Evolutionary conservation across 2,113 vertebrate genomes (phyloP).

Genomic region (Zingel zingel): DNA sequence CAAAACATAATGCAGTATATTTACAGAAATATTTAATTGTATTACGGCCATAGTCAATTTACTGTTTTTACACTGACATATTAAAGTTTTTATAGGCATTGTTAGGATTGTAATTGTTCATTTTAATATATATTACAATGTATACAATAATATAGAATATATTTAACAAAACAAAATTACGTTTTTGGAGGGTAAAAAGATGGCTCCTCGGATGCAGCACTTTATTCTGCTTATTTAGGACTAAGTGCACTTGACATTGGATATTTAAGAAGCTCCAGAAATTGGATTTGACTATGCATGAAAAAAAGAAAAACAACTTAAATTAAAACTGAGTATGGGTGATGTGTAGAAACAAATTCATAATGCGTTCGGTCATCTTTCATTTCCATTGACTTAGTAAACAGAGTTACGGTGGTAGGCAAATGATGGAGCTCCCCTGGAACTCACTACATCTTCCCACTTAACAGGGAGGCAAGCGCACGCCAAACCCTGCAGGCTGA

Average conservation of each 20-base stretch:
- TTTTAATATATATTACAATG: neutral
- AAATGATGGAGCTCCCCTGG: conserved; percentile 75
- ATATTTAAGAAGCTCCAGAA: conserved; percentile 27
- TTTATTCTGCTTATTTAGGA: neutral
- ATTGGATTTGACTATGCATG: conserved; percentile 33
- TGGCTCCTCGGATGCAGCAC: neutral
- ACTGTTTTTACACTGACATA: neutral
- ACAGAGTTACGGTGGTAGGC: conserved; percentile 66
- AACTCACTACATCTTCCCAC: conserved; percentile 79
- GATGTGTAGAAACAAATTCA: conserved; percentile 63
- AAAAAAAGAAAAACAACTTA: neutral
- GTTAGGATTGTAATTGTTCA: neutral
- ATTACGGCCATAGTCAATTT: neutral
- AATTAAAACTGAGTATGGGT: conserved; percentile 61
- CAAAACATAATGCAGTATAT: conserved; percentile 18
- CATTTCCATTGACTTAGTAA: conserved; percentile 76
- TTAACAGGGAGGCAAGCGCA: conserved; percentile 72
- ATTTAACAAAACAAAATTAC: neutral
- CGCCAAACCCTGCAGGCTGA: conserved; percentile 77
- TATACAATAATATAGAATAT: neutral
- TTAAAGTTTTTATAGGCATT: neutral
- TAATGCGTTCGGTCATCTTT: conserved; percentile 69
- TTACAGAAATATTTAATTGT: conserved; percentile 9
- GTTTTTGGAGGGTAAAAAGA: neutral
- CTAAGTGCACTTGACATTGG: conserved; percentile 25